Evolutionary conservation across 2,113 vertebrate genomes (phyloP).

Genomic region (Epinephelus lanceolatus): DNA sequence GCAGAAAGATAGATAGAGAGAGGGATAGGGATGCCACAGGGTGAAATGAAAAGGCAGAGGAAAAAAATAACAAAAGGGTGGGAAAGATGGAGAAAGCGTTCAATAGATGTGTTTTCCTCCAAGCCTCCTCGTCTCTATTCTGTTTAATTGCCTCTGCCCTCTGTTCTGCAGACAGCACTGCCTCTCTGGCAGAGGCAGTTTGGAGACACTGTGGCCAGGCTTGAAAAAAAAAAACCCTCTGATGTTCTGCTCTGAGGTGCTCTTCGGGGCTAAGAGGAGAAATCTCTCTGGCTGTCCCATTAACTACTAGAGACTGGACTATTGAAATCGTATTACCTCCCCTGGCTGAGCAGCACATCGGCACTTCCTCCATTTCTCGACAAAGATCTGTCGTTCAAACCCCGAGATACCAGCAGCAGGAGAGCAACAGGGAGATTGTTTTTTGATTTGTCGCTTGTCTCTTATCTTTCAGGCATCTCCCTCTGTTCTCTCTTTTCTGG

Average conservation of each 20-base stretch:
- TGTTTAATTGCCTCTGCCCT: constrained; percentile 62
- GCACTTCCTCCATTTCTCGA: constrained; percentile 50
- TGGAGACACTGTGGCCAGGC: constrained; percentile 58
- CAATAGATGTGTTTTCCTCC: constrained; percentile 55
- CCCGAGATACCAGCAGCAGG: constrained; percentile 39
- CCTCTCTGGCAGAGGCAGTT: constrained; percentile 47
- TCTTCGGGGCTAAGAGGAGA: constrained; percentile 58
- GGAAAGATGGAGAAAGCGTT: constrained; percentile 36
- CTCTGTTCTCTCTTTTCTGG: constrained; percentile 17
- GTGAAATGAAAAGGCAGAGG: constrained; percentile 45
- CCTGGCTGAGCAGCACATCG: constrained; percentile 31
- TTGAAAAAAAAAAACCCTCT: constrained; percentile 43
- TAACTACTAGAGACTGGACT: constrained; percentile 55
- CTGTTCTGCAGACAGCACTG: constrained; percentile 57
- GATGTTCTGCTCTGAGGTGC: constrained; percentile 54
- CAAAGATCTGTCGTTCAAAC: constrained; percentile 54
- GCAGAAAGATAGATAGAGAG: constrained; percentile 48
- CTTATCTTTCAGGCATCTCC: constrained; percentile 56
- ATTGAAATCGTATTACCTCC: constrained; percentile 64
- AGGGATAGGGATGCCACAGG: constrained; percentile 54
- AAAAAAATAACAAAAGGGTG: constrained; percentile 48
- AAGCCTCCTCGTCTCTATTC: constrained; percentile 45
- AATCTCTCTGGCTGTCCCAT: constrained; percentile 52
- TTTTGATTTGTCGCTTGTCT: constrained; percentile 45
- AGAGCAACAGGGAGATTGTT: constrained; percentile 53